A percentile compares a stretch with the other conserved stretches of the same genome.
Conservation (phyloP, 2,797 vertebrate genomes). For the Sebastiscus tertius region DNA sequence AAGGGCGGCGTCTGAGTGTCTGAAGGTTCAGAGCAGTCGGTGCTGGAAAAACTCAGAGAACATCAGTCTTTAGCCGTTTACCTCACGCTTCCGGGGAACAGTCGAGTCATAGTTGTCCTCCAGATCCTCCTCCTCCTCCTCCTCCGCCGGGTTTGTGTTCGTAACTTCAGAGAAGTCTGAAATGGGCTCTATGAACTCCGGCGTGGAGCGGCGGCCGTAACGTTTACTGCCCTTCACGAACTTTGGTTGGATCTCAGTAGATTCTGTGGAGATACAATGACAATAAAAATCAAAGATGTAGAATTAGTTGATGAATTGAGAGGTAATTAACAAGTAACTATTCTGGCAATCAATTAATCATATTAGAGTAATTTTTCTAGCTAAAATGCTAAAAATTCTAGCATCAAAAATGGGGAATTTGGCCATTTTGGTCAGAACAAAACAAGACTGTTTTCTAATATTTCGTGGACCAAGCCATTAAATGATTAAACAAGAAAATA, state of each 20-base stretch:
- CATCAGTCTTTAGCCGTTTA: slow-evolving; percentile 44
- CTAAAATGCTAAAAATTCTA: no score
- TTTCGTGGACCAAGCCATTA: no score
- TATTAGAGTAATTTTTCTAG: no score
- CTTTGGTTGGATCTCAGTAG: slow-evolving; percentile 91
- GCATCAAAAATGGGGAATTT: no score
- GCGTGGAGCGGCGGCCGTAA: slow-evolving; percentile 91
- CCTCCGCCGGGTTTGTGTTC: neutral
- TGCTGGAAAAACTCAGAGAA: neutral
- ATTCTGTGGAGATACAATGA: slow-evolving; percentile 73
- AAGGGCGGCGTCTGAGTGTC: slow-evolving; percentile 35
- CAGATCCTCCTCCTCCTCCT: slow-evolving; percentile 12
- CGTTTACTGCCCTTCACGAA: slow-evolving; percentile 94
- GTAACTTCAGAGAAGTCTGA: slow-evolving; percentile 81
- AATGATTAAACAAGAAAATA: no score
- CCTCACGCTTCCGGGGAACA: slow-evolving; percentile 84
- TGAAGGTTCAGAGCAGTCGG: neutral
- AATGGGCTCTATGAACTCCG: slow-evolving; percentile 83
- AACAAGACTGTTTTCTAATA: no score
- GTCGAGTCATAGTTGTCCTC: slow-evolving; percentile 75
- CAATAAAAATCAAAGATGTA: neutral
- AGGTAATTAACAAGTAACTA: no score
- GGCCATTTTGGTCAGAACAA: no score
- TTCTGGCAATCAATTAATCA: no score
- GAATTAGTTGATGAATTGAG: neutral